phyloP scores from a whole-genome alignment of 2,113 vertebrate species.

The Otis tarda region DNA sequence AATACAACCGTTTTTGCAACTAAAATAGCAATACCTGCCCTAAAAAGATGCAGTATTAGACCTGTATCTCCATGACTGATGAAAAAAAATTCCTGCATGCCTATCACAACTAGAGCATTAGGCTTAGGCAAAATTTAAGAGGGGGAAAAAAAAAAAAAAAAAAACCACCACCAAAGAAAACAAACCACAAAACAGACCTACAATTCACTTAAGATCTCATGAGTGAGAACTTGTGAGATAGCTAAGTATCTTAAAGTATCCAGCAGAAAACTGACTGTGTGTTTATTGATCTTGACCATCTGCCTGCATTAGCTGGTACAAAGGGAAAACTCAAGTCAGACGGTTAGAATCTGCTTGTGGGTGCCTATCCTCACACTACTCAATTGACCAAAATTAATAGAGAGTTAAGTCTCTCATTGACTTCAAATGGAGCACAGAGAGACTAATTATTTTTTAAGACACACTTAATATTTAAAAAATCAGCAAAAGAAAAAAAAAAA shows the following conservation, averaged over 20 bases:
- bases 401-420: not conserved
- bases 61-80: not conserved
- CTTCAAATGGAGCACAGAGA: not conserved
- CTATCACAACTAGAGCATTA: not conserved
- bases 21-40: not conserved
- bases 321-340: not conserved
- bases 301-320: fast-evolving
- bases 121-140: not conserved
- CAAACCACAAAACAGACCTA: not conserved
- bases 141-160: fast-evolving
- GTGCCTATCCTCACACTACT: not conserved
- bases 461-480: not conserved
- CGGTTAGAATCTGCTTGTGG: not conserved
- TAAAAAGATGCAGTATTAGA: not conserved
- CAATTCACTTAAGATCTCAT: not conserved
- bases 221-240: not conserved
- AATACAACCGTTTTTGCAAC: not conserved
- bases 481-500: not conserved
- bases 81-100: not conserved
- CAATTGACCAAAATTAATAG: not conserved
- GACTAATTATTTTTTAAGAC: not conserved
- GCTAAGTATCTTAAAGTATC: not conserved
- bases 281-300: not conserved
- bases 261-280: not conserved
- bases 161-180: not conserved